Conservation (phyloP, 2,113 vertebrate species). For the Ammodytes marinus region DNA sequence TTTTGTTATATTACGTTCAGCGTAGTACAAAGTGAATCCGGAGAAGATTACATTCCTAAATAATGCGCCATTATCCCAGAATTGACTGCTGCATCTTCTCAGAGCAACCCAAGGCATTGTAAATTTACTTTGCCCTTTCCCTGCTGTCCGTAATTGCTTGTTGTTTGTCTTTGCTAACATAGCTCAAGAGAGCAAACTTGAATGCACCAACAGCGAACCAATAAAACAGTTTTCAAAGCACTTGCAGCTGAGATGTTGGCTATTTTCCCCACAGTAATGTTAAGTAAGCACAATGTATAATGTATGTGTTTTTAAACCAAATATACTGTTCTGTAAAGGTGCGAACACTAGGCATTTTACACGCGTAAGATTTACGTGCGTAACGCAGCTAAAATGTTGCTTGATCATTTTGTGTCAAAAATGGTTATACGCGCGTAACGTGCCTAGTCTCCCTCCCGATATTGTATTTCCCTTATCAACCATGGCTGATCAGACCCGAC, state of each 20-base stretch:
- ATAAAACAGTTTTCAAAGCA: neutral
- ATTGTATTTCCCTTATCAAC: too few species aligned
- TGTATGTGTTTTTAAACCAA: neutral
- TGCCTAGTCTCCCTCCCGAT: too few species aligned
- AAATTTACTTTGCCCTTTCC: neutral
- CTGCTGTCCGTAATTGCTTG: neutral
- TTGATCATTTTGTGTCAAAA: too few species aligned
- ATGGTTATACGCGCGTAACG: too few species aligned
- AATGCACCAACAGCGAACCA: neutral
- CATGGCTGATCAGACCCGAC: too few species aligned
- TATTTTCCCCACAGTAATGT: neutral
- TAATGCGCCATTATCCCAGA: neutral
- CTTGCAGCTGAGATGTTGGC: neutral
- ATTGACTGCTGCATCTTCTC: neutral
- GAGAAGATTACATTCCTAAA: neutral
- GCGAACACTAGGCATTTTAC: too few species aligned
- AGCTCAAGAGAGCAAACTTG: neutral
- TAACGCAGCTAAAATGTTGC: too few species aligned
- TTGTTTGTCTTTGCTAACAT: constrained; percentile 7
- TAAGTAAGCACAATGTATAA: neutral
- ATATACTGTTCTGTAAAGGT: neutral
- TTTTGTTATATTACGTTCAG: neutral
- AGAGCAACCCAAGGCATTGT: neutral
- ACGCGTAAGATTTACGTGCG: too few species aligned
- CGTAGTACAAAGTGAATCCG: neutral